Conservation (phyloP, 2,888 invertebrate genomes). For the Pilophorus perplexus region DNA sequence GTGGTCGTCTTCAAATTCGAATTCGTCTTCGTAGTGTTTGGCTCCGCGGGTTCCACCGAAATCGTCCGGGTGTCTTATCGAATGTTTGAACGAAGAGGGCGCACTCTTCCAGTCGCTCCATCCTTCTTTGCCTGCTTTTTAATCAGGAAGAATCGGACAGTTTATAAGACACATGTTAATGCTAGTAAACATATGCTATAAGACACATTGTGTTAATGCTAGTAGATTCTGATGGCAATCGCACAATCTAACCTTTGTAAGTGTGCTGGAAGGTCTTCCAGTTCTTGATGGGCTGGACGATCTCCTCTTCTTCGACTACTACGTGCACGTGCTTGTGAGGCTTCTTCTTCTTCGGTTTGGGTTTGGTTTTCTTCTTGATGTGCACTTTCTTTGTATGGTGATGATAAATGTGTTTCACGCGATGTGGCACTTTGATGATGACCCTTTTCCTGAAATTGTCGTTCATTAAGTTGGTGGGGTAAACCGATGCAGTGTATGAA, state of each 20-base stretch:
- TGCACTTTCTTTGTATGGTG: constrained; percentile 50
- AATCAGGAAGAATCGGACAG: no score
- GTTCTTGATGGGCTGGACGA: constrained; percentile 27
- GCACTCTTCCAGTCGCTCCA: constrained; percentile 19
- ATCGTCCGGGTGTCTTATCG: constrained; percentile 3
- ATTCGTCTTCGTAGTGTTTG: constrained; percentile 1
- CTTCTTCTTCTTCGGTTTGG: constrained; percentile 38
- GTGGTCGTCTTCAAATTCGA: constrained; percentile 19
- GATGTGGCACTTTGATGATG: constrained; percentile 50
- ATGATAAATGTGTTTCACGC: constrained; percentile 50
- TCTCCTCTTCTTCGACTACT: constrained; percentile 37
- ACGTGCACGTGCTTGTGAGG: constrained; percentile 37
- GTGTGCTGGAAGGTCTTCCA: constrained; percentile 5
- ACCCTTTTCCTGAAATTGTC: constrained; percentile 48
- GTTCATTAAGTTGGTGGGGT: no score
- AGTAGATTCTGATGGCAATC: no score
- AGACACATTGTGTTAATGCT: no score
- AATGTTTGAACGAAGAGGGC: constrained; percentile 12
- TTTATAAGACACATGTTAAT: no score
- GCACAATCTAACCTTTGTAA: constrained; percentile 12
- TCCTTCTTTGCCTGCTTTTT: neutral
- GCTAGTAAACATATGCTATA: no score
- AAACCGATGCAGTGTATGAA: no score
- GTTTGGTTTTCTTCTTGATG: constrained; percentile 46
- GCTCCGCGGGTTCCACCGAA: neutral